A percentile compares a stretch with the other conserved stretches of the same genome.
Conservation (phyloP, 2,888 invertebrate genomes). For the Hoplodrina ambigua region DNA sequence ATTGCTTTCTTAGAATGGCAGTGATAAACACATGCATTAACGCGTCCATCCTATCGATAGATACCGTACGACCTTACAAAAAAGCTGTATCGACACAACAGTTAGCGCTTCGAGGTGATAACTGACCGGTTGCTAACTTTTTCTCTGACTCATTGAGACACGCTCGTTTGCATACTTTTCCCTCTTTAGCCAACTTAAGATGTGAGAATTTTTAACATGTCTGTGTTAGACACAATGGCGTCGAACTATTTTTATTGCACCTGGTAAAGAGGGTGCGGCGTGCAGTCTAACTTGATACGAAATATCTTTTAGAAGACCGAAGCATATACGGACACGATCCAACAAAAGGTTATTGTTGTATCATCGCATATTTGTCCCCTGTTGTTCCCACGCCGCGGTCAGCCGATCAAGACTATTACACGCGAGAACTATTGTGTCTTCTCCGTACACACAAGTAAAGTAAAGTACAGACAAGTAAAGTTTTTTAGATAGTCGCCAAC, state of each 20-base stretch:
- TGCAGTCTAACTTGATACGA: slow-evolving; percentile 47
- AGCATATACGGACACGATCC: slow-evolving; percentile 62
- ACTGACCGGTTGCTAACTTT: slow-evolving; percentile 73
- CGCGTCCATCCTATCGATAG: slow-evolving; percentile 53
- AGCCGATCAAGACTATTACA: slow-evolving; percentile 61
- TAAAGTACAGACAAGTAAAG: background rate
- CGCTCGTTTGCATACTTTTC: slow-evolving; percentile 74
- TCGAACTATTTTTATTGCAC: slow-evolving; percentile 62
- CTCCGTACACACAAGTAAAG: slow-evolving; percentile 44
- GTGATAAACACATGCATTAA: slow-evolving; percentile 58
- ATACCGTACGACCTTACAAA: slow-evolving; percentile 63
- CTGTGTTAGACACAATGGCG: slow-evolving; percentile 71
- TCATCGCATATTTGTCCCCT: slow-evolving; percentile 83
- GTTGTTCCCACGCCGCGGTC: slow-evolving; percentile 81
- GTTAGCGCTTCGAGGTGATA: slow-evolving; percentile 78
- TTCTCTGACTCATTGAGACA: slow-evolving; percentile 76
- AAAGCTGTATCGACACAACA: slow-evolving; percentile 67
- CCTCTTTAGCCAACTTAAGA: slow-evolving; percentile 54
- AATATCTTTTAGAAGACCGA: slow-evolving; percentile 62
- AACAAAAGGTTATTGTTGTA: slow-evolving; percentile 85
- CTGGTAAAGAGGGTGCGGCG: slow-evolving; percentile 40
- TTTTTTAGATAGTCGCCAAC: slow-evolving; percentile 21
- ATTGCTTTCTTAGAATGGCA: slow-evolving; percentile 66
- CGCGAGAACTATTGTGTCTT: slow-evolving; percentile 65
- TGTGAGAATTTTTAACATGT: slow-evolving; percentile 68